These are phyloP conservation scores for Ahaetulla prasina DNA, from an alignment of 2,113 vertebrate genomes.

Conservation along the genomic window DNA sequence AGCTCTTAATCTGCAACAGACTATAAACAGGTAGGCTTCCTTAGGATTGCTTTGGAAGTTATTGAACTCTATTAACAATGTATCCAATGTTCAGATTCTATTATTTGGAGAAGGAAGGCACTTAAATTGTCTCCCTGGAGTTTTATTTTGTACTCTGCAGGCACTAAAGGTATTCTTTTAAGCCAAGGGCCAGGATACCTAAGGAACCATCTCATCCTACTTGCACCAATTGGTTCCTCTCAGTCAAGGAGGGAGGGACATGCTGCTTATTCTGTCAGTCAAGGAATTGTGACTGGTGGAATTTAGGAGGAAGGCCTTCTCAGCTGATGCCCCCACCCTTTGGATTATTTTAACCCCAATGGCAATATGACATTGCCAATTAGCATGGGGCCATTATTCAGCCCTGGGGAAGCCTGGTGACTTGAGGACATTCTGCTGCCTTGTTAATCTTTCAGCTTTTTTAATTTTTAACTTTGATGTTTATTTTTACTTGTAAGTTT, in stretches of 20 bases:
- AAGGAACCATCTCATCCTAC: not conserved
- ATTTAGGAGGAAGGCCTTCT: not conserved
- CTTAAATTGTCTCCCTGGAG: not conserved
- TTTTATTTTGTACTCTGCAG: not conserved
- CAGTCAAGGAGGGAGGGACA: not conserved
- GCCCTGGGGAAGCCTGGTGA: not conserved
- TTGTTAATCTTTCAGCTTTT: not conserved
- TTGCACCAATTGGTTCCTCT: not conserved
- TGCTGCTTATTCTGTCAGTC: not conserved
- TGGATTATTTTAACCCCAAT: not conserved
- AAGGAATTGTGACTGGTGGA: not conserved
- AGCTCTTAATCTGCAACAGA: not conserved
- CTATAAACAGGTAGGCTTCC: not conserved
- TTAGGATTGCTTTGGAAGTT: not conserved
- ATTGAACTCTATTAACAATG: not conserved
- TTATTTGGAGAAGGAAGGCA: conserved; percentile 11
- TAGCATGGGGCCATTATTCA: not conserved
- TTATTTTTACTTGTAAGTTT: not conserved
- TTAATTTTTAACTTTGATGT: not conserved
- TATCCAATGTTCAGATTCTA: conserved; percentile 52
- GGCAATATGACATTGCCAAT: not conserved
- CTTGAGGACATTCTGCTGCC: not conserved
- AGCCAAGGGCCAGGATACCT: not conserved
- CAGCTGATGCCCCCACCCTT: not conserved
- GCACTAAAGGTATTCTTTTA: not conserved